Base-by-base conservation (phyloP, 53 echinoderm and acorn worm genomes). In the Holothuria scabra region DNA sequence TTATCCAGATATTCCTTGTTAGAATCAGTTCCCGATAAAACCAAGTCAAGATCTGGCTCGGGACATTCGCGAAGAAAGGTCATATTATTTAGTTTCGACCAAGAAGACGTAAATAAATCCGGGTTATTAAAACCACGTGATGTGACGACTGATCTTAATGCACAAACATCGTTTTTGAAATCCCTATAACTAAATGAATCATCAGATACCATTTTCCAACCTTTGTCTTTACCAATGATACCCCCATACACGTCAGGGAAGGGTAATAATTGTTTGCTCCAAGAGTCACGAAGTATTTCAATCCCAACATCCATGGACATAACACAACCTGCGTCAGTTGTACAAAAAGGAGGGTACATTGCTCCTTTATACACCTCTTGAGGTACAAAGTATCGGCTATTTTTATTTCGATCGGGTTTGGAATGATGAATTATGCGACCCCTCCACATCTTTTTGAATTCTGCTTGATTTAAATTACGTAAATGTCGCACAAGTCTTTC, bases 41-140 rank as follows among this genome's bases (percentile, higher is more conserved):
- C 95, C 55, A 95, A 56, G 41, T 85, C 76, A 24, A 95, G 68
- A 76, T 93, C 96, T 25, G 96, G 96, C 23, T 91, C 86, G 3
- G 91, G 91, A 86, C 96, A 95, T 57, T 89, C 72, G 35, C 90
- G 65, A 22, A 91, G 75, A 66, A 95, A 93, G n/a, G 91, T 87
- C 21, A 81, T 85, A 52, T 93, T 91, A 19, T 79, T 84, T 23
- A 89, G 65, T 18, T 93, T 87, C 33, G 59, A 65, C 89, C 93
- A 95, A 19, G 81, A 86, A 35, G 80, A 31, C 21, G 68, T 49
- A 25, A 89, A 88, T 24, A 67, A 65, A 22, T 85, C 91, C 6
- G 88, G 80, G 4, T 84, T 60, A 8, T 66, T 56, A 64, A 93
- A 78, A 24, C 93, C 95, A 46, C 89, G 87, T 5, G 93, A 56